Evolutionary conservation across 2,797 vertebrate genomes (phyloP).

Genomic region (Sciaenops ocellatus): DNA sequence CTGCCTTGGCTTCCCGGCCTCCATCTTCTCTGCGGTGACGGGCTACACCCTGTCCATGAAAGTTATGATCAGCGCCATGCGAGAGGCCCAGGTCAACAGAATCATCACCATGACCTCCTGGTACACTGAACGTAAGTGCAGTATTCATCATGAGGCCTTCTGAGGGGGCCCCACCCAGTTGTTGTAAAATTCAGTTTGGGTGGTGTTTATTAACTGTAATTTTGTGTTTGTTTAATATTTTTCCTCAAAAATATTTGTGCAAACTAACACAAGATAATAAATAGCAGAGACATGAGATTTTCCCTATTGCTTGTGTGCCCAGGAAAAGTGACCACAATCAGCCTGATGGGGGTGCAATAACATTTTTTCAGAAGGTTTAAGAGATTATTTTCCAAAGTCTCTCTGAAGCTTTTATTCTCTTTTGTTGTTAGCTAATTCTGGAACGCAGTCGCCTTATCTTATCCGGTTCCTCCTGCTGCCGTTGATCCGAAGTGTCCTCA

Average conservation of each 20-base stretch:
- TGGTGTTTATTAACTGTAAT: background rate
- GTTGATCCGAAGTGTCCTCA: constrained; percentile 85
- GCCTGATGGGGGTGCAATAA: no score
- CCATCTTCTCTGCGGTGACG: constrained; percentile 79
- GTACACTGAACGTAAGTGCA: constrained; percentile 86
- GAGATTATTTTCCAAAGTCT: no score
- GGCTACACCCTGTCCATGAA: constrained; percentile 85
- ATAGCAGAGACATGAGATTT: no score
- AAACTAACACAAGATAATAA: no score
- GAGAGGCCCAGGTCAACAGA: constrained; percentile 77
- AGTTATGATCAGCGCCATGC: constrained; percentile 80
- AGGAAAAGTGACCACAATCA: no score
- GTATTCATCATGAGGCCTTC: background rate
- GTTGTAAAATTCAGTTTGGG: background rate
- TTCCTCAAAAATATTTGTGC: no score
- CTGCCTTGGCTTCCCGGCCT: constrained; percentile 86
- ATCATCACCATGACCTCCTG: constrained; percentile 89
- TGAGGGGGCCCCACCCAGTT: background rate
- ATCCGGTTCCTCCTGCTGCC: constrained; percentile 86
- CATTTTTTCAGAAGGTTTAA: background rate
- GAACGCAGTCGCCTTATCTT: constrained; percentile 70
- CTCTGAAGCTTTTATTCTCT: background rate
- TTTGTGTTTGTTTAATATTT: background rate
- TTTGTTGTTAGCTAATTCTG: constrained; percentile 80
- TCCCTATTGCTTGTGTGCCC: no score